Base-by-base conservation (phyloP, 1,140 invertebrate genomes). In the Acromyrmex echinatior region DNA sequence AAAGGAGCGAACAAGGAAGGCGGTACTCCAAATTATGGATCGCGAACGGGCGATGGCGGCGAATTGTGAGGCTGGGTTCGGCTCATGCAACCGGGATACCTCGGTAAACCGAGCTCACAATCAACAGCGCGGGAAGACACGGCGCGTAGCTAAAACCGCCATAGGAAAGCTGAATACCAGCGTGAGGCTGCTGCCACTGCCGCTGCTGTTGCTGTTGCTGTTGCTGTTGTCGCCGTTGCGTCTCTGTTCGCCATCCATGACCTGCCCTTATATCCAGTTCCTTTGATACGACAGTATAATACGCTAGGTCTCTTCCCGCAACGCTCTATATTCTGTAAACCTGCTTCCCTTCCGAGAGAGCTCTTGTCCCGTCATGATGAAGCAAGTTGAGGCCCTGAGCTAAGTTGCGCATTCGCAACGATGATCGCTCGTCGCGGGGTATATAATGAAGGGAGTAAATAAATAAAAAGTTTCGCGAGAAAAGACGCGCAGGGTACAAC, bases 91-190 rank as follows among this genome's bases (percentile, higher is more conserved):
- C 18, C 76, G 66, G 28, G 86, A 91, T 90, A 86, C 82, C 87
- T 87, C 82, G 90, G 89, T 88, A 88, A 90, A 91, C 82, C 89
- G 76, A 60, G 73, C 79, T 90, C 71, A 86, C 88, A 88, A 91
- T 90, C 90, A 86, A 39, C 62, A 56, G 62, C 82, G 81, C 78
- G 78, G 65, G 65, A 74, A 88, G 87, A 87, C 87, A 88, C 87
- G 18, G 65, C 78, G 78, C 76, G 84, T 28, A 31, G 63, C 80
- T 77, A 82, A 91, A 91, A 84, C 79, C 87, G 62, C 60, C 62
- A 51, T 78, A 56, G 87, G 90, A 91, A 91, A 91, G 85, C 90
- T 80, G 87, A 91, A 90, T 91, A 88, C 89, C 86, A 82, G 77
- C 14, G 21, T 39, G 70, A 35, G 56, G 63, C 51, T 39, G 60